Evolutionary conservation across 2,797 vertebrate genomes (phyloP), one percentile per base, ranked within the genome.

Genomic region (Sitta carolinensis): DNA sequence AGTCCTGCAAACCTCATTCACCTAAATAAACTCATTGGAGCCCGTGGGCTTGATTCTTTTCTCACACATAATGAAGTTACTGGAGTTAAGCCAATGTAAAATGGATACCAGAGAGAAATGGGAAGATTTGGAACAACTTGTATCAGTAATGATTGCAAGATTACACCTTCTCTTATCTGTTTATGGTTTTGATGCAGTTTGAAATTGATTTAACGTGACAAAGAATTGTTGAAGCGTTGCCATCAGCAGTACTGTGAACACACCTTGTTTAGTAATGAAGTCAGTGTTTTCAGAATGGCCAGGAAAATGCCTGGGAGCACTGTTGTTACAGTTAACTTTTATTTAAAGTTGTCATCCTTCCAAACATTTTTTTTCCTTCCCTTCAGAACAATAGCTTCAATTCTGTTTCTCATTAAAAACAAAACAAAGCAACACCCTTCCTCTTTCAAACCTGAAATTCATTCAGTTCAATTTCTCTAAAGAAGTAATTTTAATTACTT

Each of bases 391-490:
- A 96, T 96, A 45, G 87, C 84, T 88, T 86, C 74, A 67, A 89
- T 94, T 92, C 95, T 92, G 84, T 76, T 96, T 92, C 93, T 87
- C 70, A 74, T 96, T 94, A 91, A 91, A 95, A 94, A 61, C 90
- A 93, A 94, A 95, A 90, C 84, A 95, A 89, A 96, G 81, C 92
- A 95, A 95, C 94, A 95, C 94, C 95, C 95, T 95, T 96, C 95
- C 94, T 87, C 64, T 94, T 95, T 91, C 87, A 84, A 79, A 90
- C 95, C 80, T 93, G 88, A 97, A 84, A 80, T 96, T 94, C 89
- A 91, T 96, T 96, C 95, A 89, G 85, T 88, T 93, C 42, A 13
- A 1, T 57, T 66, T 81, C 81, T 94, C 8, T 77, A 29, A 54
- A 87, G 79, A 76, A 90, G 67, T 58, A 57, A 48, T 72, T 93